Evolutionary conservation across 2,113 vertebrate genomes (phyloP), one percentile per base, ranked within the genome.

Genomic region (Propithecus coquereli): DNA sequence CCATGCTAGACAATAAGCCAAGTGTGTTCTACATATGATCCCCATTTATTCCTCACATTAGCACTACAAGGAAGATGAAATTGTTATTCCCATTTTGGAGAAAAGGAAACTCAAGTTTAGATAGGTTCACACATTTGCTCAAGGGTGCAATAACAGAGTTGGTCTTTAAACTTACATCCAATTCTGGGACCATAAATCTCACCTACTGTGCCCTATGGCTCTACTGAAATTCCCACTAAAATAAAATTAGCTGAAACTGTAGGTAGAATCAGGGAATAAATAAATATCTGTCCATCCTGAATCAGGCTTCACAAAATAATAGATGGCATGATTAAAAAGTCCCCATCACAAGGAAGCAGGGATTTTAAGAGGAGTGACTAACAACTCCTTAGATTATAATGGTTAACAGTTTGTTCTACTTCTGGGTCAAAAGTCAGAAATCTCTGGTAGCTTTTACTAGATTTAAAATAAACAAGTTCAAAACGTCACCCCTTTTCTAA

Each of bases 401-500:
- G 52, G 57, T 80, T 63, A 96, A 91, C 23, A 91, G 74, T 77
- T 89, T 93, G 32, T 30, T 40, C 74, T 71, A 50, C 18, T 10
- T 96, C 70, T 70, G 45, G 27, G 91, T 65, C 71, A 97, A 54
- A 73, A 94, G 13, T 85, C 92, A 93, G 88, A 97, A 94, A 61
- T 97, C 40, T 47, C 45, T 71, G 40, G 54, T 43, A 97, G 14
- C 77, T 73, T 96, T 34, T 11, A 68, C 93, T 71, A 97, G 77
- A 73, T 52, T 90, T 95, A 87, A 98, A 79, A 30, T 27, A 57
- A 94, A 4, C 23, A 88, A 93, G n/a, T 95, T 83, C 85, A 97
- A 94, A 97, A 96, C 90, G 76, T 30, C 85, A 89, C 37, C 59
- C 65, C 22, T 88, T 95, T 92, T 77, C 16, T 80, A 74, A 95